Evolutionary conservation across 2,888 invertebrate species (phyloP).

Genomic region (Synergus laeviventris): DNA sequence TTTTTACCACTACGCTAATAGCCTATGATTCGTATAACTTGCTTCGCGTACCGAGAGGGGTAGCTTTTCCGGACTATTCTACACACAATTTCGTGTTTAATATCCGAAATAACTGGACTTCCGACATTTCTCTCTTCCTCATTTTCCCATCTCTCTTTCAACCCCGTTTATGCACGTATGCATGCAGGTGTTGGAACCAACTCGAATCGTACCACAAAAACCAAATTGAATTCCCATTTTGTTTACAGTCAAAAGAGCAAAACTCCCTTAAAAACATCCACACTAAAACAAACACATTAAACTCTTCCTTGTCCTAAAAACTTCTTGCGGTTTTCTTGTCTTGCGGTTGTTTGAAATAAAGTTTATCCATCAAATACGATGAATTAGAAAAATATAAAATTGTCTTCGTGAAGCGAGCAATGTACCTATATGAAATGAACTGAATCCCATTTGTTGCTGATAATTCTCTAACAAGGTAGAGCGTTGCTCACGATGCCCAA

Average conservation of each 20-base stretch:
- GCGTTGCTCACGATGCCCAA: slow-evolving; percentile 23
- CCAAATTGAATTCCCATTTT: slow-evolving; percentile 9
- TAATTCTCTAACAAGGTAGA: slow-evolving; percentile 20
- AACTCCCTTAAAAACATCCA: not conserved
- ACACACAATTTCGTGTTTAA: slow-evolving; percentile 69
- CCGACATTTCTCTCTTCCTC: slow-evolving; percentile 52
- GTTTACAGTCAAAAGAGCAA: not conserved
- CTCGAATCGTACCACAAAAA: not conserved
- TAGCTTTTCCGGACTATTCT: slow-evolving; percentile 64
- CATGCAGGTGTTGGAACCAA: not conserved
- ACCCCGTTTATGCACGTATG: slow-evolving; percentile 8
- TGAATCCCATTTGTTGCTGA: slow-evolving; percentile 24
- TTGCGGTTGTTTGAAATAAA: too few species aligned
- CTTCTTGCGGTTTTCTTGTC: too few species aligned
- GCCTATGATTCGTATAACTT: slow-evolving; percentile 54
- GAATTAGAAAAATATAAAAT: too few species aligned
- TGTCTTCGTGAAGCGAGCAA: not conserved
- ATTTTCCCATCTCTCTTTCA: slow-evolving; percentile 43
- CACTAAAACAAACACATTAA: too few species aligned
- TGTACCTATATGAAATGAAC: slow-evolving; percentile 5
- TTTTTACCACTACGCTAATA: slow-evolving; percentile 42
- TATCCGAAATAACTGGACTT: slow-evolving; percentile 70
- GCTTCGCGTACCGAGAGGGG: slow-evolving; percentile 55
- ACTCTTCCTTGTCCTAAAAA: too few species aligned
- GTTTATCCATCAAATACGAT: too few species aligned